Percentiles rank a stretch among this genome's conserved stretches.
These are phyloP conservation scores for Choloepus hoffmanni DNA, from an alignment of 2,113 vertebrate species.

Conservation along the genomic window DNA sequence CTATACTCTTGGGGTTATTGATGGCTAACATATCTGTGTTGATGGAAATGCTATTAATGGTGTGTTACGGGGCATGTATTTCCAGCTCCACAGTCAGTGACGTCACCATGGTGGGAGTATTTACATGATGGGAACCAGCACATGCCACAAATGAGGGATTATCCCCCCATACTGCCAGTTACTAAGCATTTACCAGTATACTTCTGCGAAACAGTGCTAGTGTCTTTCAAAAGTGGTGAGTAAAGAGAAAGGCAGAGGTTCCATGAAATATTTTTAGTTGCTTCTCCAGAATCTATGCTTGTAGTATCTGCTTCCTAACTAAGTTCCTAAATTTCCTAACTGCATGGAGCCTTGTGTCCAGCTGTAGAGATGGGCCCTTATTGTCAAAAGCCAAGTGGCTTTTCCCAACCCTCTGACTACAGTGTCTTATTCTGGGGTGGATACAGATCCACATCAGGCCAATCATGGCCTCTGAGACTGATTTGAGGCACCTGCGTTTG, in stretches of 20 bases:
- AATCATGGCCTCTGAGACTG: not conserved
- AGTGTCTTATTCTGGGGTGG: not conserved
- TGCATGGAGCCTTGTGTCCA: not conserved
- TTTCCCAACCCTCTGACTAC: not conserved
- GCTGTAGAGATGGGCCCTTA: not conserved
- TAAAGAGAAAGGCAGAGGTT: not conserved
- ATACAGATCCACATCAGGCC: not conserved
- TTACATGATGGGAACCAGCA: not conserved
- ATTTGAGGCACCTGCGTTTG: not conserved
- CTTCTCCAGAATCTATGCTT: not conserved
- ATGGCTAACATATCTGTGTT: not conserved
- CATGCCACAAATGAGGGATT: not conserved
- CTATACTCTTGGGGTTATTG: not conserved
- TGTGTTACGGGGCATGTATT: not conserved
- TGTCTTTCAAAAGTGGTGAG: not conserved
- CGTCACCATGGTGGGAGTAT: not conserved
- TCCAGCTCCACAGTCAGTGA: not conserved
- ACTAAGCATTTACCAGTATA: not conserved
- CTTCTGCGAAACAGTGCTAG: too few relatives aligned
- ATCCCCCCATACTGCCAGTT: not conserved
- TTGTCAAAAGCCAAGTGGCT: not conserved
- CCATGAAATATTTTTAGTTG: not conserved
- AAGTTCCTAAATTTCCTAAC: not conserved
- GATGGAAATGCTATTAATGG: not conserved
- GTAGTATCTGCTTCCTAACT: not conserved